These are phyloP conservation scores for Anagyrus pseudococci DNA, from an alignment of 2,888 invertebrate genomes.

Conservation along the genomic window DNA sequence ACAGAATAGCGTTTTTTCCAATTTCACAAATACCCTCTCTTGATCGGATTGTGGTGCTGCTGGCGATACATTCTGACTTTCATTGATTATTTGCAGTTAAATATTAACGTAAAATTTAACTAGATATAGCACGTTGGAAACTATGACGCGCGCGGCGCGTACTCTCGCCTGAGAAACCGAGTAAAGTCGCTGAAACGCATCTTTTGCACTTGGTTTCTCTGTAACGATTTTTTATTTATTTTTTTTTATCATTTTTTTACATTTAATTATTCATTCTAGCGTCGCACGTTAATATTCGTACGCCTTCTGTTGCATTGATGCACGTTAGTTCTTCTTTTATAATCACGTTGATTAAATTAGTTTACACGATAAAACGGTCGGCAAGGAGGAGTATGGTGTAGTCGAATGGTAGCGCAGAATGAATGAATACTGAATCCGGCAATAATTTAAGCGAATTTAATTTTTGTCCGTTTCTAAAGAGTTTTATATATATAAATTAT, in stretches of 20 bases:
- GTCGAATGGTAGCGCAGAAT: constrained; percentile 34
- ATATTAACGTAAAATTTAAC: constrained; percentile 35
- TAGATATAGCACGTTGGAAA: no score
- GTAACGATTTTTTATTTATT: constrained; percentile 12
- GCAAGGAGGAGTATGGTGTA: constrained; percentile 28
- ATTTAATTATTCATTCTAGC: constrained; percentile 37
- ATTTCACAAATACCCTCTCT: constrained; percentile 47
- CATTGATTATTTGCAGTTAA: constrained; percentile 17
- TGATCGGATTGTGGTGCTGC: constrained; percentile 8
- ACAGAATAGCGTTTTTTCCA: no score
- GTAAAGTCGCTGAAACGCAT: constrained; percentile 27
- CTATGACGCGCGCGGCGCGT: constrained; percentile 11
- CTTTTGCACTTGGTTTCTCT: constrained; percentile 10
- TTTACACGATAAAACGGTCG: constrained; percentile 34
- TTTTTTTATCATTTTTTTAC: constrained; percentile 25
- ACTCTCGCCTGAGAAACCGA: constrained; percentile 11
- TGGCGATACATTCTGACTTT: constrained; percentile 18
- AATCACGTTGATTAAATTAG: constrained; percentile 11
- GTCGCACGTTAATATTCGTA: constrained; percentile 32
- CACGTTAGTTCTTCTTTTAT: not conserved
- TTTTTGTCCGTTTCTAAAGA: constrained; percentile 28
- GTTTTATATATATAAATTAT: constrained; percentile 39
- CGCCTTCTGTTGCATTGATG: constrained; percentile 19
- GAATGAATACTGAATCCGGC: constrained; percentile 59
- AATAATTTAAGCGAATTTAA: constrained; percentile 57